phyloP scores from a whole-genome alignment of 2,797 vertebrate genomes.

The Dryobates pubescens region DNA sequence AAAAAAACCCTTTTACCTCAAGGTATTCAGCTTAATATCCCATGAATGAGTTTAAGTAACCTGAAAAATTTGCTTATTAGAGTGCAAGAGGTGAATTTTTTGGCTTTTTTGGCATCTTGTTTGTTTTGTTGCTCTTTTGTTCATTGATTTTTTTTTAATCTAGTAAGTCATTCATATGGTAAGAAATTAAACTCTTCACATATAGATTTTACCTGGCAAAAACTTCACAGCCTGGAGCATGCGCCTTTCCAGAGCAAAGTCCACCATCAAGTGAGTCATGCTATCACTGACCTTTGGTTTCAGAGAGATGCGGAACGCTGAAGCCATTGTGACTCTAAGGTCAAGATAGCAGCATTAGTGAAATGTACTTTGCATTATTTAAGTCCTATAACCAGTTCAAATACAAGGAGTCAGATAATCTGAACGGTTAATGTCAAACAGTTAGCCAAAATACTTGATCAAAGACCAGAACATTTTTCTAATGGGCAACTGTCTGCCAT shows the following conservation, averaged over 20 bases:
- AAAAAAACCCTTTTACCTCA: not conserved
- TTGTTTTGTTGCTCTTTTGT: not conserved
- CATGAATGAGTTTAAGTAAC: not conserved
- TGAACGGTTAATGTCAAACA: not conserved
- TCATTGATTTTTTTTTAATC: no score
- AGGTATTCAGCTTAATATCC: not conserved
- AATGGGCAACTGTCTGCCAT: not conserved
- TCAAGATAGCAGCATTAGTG: conserved; percentile 53
- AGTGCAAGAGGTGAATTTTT: not conserved
- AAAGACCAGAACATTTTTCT: not conserved
- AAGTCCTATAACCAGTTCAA: not conserved
- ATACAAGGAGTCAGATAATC: not conserved
- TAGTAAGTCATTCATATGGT: fast-evolving
- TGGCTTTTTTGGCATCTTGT: no score
- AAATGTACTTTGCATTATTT: not conserved
- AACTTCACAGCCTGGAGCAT: conserved; percentile 87
- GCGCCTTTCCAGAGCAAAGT: conserved; percentile 88
- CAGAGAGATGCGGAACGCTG: conserved; percentile 89
- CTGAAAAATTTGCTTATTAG: not conserved
- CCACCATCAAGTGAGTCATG: conserved; percentile 91
- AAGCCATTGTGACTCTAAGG: conserved; percentile 91
- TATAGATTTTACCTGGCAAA: conserved; percentile 85
- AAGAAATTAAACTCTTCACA: not conserved
- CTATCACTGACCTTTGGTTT: conserved; percentile 87
- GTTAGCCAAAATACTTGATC: not conserved